Evolutionary conservation across 2,797 vertebrate genomes (phyloP).

Genomic region (Oophaga sylvatica): DNA sequence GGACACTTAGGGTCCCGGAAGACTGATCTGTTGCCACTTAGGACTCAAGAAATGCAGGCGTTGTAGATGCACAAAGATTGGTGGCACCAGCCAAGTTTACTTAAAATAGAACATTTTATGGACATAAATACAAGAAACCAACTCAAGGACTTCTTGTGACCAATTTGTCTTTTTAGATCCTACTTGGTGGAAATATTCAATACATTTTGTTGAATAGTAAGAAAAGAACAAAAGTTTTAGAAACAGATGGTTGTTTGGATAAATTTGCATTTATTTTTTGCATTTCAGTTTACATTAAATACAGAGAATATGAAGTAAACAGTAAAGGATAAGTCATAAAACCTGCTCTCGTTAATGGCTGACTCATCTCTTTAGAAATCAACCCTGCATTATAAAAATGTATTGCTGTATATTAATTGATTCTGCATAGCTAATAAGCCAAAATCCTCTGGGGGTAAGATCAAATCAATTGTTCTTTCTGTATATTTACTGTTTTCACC

Average conservation of each 20-base stretch:
- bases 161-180: not conserved
- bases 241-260: not conserved
- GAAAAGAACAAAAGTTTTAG: not conserved
- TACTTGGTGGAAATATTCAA: not conserved
- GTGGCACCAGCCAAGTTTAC: not conserved
- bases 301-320: conserved; percentile 20
- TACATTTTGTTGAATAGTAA: not conserved
- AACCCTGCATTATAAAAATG: conserved; percentile 15
- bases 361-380: conserved; percentile 32
- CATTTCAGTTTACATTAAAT: conserved; percentile 1
- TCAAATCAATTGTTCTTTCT: conserved; percentile 14
- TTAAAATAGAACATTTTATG: not conserved
- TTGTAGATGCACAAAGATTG: not conserved
- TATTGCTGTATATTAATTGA: conserved; percentile 33
- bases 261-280: not conserved
- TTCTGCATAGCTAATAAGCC: conserved; percentile 31
- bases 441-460: not conserved
- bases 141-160: not conserved
- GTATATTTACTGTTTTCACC: conserved; percentile 21
- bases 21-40: not conserved
- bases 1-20: not conserved
- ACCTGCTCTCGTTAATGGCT: not conserved
- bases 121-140: not conserved
- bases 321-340: not conserved
- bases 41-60: not conserved